Evolutionary conservation across 2,113 vertebrate genomes (phyloP).

Genomic region (Cathartes aura): DNA sequence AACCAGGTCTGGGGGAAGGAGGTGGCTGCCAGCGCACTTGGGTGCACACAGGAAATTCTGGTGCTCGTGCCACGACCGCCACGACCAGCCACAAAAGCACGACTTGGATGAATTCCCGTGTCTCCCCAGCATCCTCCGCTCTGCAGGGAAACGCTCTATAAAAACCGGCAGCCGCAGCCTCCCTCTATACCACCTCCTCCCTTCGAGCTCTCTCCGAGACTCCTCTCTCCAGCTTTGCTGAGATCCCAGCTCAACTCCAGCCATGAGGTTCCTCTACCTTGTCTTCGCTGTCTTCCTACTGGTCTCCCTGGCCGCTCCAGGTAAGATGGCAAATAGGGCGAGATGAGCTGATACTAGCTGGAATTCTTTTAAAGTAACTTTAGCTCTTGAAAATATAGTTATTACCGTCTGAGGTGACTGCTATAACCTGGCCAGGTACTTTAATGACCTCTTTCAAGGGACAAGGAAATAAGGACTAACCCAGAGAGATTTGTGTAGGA

Average conservation of each 20-base stretch:
- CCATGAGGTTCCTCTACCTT: constrained; percentile 59
- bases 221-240: background rate
- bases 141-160: background rate
- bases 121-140: background rate
- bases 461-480: background rate
- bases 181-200: background rate
- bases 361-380: background rate
- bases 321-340: background rate
- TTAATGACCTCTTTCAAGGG: background rate
- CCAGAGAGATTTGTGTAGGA: background rate
- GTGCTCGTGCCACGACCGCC: background rate
- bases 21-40: background rate
- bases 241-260: background rate
- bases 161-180: background rate
- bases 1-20: background rate
- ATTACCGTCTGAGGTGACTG: background rate
- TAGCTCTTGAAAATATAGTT: background rate
- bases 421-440: background rate
- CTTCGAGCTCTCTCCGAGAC: background rate
- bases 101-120: background rate
- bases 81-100: fast-evolving
- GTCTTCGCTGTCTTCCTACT: constrained; percentile 15
- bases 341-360: background rate
- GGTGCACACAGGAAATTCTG: background rate
- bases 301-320: constrained; percentile 37